These are phyloP conservation scores for Aricia agestis DNA, from an alignment of 1,140 invertebrate genomes.

Conservation along the genomic window DNA sequence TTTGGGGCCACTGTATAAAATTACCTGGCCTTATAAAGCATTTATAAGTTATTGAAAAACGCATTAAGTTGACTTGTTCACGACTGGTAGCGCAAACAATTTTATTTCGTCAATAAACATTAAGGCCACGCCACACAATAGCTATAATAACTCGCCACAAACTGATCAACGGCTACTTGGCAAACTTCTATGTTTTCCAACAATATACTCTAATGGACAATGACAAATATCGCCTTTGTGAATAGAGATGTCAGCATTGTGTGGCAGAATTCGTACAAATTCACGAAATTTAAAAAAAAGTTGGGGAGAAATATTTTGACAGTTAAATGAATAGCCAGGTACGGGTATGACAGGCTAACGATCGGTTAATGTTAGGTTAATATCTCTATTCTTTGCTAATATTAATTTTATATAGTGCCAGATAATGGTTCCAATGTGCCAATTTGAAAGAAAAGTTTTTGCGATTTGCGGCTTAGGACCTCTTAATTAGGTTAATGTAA, in stretches of 20 bases:
- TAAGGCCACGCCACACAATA: not conserved
- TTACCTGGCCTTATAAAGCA: not conserved
- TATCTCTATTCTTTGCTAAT: conserved; percentile 24
- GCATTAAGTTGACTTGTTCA: not conserved
- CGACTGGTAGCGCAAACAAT: not conserved
- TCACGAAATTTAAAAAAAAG: conserved; percentile 60
- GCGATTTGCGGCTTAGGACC: too few species aligned
- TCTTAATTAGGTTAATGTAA: too few species aligned
- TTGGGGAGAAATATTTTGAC: conserved; percentile 70
- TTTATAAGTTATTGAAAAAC: too few species aligned
- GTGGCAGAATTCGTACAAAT: conserved; percentile 59
- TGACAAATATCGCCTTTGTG: conserved; percentile 70
- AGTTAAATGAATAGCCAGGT: conserved; percentile 68
- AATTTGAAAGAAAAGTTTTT: too few species aligned
- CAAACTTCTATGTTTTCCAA: conserved; percentile 42
- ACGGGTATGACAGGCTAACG: conserved; percentile 52
- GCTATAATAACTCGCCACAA: conserved; percentile 20
- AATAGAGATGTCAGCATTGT: conserved; percentile 67
- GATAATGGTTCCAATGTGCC: too few species aligned
- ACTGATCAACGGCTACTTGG: conserved; percentile 27
- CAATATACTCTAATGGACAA: conserved; percentile 71
- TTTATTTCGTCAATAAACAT: conserved; percentile 6
- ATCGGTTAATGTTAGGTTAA: conserved; percentile 64
- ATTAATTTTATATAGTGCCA: not conserved
- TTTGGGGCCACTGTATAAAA: not conserved